phyloP scores from a whole-genome alignment of 2,113 vertebrate genomes.

The Oceanites oceanicus region DNA sequence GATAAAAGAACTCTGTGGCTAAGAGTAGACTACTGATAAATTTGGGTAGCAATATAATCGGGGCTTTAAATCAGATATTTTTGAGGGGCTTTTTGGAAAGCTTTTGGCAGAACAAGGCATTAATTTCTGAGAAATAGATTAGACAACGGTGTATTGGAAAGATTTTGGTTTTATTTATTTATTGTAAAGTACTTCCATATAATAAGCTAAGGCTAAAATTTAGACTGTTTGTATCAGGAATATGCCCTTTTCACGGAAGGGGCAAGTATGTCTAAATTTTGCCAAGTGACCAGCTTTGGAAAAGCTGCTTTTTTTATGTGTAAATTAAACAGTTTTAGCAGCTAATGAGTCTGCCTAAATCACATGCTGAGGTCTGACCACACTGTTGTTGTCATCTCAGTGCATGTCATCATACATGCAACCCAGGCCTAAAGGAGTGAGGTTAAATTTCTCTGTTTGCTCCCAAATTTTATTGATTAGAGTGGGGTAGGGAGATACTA shows the following conservation, averaged over 20 bases:
- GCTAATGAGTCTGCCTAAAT: not conserved
- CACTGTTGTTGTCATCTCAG: rapidly evolving
- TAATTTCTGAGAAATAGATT: not conserved
- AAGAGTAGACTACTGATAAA: not conserved
- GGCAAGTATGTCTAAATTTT: not conserved
- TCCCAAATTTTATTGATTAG: not conserved
- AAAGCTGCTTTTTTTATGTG: not conserved
- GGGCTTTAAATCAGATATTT: not conserved
- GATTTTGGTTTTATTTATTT: not conserved
- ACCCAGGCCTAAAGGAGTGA: not conserved
- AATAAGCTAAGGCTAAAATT: not conserved
- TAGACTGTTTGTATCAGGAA: not conserved
- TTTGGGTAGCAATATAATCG: not conserved
- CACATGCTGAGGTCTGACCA: not conserved
- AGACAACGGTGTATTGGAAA: not conserved
- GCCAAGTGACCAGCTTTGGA: not conserved
- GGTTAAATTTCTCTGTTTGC: not conserved
- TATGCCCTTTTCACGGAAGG: not conserved
- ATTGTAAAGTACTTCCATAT: not conserved
- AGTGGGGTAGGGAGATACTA: not conserved
- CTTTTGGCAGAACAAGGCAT: not conserved
- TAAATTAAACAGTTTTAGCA: not conserved
- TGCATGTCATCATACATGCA: rapidly evolving
- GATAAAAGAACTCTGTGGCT: not conserved
- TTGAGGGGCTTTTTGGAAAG: not conserved